Base-by-base conservation (phyloP, 2,113 vertebrate genomes). In the Tetrao urogallus region DNA sequence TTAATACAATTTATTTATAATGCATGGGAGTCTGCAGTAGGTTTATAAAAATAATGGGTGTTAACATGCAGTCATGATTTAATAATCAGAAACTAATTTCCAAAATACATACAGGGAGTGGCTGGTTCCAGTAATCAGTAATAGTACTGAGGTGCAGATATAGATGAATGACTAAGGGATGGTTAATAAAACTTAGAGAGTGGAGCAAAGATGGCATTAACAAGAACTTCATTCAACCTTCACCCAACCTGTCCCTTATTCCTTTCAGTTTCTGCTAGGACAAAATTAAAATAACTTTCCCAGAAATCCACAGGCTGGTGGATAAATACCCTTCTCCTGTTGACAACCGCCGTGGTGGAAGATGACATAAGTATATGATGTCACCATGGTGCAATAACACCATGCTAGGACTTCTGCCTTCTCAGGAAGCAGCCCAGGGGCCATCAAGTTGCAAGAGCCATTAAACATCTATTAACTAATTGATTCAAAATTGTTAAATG, bases 1-100 rank as follows among this genome's bases (percentile, higher is more conserved):
- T 96, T 96, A 93, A 97, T 93, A 80, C 93, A 95, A 96, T 93
- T 94, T 91, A 96, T 96, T 97, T 92, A 95, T 97, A 92, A 97
- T 96, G 93, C 83, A 95, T 82, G 48, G 94, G 71, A 94, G 83
- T 78, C 84, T 94, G 82, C 93, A 96, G 58, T 80, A 88, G 91
- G 82, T 93, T 96, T 96, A 93, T 93, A 95, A 95, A 97, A 96
- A 95, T 94, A 96, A 94, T 93, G 95, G 86, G 94, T 96, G 91
- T 94, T 96, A 97, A 95, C 93, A 94, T 71, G 67, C 81, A 84
- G 92, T 94, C 93, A 95, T 96, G 96, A 97, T 94, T 97, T 95
- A 97, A 96, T 96, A 96, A 97, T 96, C 93, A 93, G 93, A 85
- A 36, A 81, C 94, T 94, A 82, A 94, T 94, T 94, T 92, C 90